These are phyloP conservation scores for Ctena decussata DNA, from an alignment of 2,888 invertebrate species.

Conservation along the genomic window DNA sequence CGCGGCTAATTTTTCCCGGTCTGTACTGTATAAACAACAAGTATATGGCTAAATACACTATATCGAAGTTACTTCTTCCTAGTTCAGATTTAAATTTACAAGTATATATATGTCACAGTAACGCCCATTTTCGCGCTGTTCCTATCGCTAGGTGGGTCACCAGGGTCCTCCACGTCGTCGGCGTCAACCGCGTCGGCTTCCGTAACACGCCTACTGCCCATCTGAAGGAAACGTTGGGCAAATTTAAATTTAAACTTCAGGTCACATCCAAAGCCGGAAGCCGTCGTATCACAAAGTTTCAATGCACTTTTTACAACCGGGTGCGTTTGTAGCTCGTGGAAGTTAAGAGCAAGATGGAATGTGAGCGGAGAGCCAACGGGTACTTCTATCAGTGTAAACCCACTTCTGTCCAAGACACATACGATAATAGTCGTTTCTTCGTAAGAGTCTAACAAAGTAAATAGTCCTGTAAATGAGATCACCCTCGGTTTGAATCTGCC, in stretches of 20 bases:
- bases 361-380: constrained; percentile 75
- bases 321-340: constrained; percentile 67
- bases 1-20: no score
- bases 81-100: no score
- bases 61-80: no score
- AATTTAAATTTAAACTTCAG: constrained; percentile 81
- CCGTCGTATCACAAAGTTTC: constrained; percentile 68
- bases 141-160: constrained; percentile 76
- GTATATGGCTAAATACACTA: no score
- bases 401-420: constrained; percentile 72
- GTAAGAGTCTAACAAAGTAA: constrained; percentile 79
- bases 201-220: constrained; percentile 42
- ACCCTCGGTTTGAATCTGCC: constrained; percentile 75
- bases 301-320: constrained; percentile 73
- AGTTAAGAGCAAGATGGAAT: constrained; percentile 78
- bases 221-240: constrained; percentile 73
- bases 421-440: constrained; percentile 76
- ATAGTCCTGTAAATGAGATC: constrained; percentile 74
- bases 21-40: no score
- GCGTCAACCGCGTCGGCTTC: constrained; percentile 50
- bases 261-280: constrained; percentile 70
- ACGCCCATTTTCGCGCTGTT: constrained; percentile 71
- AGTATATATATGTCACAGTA: constrained; percentile 75
- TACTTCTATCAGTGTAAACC: constrained; percentile 76
- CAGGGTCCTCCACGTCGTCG: constrained; percentile 67